Evolutionary conservation across 1,140 invertebrate genomes (phyloP), one percentile per base, ranked within the genome.

Genomic region (Conus ventricosus): DNA sequence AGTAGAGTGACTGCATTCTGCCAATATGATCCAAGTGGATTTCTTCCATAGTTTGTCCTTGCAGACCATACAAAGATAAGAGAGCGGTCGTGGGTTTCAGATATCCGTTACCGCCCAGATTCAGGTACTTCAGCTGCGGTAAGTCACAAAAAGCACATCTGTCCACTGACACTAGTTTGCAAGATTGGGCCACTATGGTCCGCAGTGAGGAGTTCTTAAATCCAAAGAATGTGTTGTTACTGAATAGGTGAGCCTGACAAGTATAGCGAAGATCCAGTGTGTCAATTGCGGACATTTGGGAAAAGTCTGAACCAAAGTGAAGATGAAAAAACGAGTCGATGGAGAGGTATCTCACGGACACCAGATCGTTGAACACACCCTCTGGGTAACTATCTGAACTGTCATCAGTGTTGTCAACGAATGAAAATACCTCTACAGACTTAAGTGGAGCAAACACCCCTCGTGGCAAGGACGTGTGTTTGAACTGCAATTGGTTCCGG

Each of bases 81-180:
- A 84, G n/a, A 25, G 82, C 82, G 2, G 10, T 10, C 3, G 23
- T 27, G 23, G 27, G n/a, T 6, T 8, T 20, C 82, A 84, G 54
- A n/a, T n/a, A 25, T 7, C 25, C 4, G 25, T 63, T 67, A 55
- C 63, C 4, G 2, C 39, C 63, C 7, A 84, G 82, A 39, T 84
- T 5, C 5, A 84, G 82, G 23, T 27, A 8, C 57, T 63, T 84
- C 8, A 84, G 57, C 15, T 60, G 25, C 23, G 82, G 82, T 6
- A 84, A 23, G 20, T 27, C n/a, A 63, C 82, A 84, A 63, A 84
- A 84, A 13, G 82, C 82, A 39, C 82, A 84, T 17, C 0, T 84
- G 17, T 84, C 82, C n/a, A 84, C 25, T 7, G 7, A 25, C 23
- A 63, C 8, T 23, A 84, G 39, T 5, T 5, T 5, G n/a, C 57